Evolutionary conservation across 1,140 invertebrate genomes (phyloP).

Genomic region (Phymastichus coffea): DNA sequence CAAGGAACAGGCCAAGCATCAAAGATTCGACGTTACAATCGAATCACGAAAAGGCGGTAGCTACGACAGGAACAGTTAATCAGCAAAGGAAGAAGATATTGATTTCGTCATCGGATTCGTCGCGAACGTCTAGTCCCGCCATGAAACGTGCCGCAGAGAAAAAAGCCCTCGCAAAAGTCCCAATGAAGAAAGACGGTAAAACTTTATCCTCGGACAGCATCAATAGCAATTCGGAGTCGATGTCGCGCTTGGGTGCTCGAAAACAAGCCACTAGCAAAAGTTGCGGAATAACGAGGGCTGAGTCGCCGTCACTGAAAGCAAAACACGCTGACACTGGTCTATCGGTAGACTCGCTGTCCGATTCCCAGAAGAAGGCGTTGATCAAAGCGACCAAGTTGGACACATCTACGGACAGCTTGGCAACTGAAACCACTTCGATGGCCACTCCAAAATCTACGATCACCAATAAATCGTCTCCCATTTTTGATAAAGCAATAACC

Average conservation of each 20-base stretch:
- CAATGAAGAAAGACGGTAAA: slow-evolving; percentile 50
- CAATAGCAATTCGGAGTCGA: background rate
- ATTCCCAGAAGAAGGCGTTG: slow-evolving; percentile 48
- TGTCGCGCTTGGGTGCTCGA: background rate
- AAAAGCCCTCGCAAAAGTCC: slow-evolving; percentile 45
- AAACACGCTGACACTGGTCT: slow-evolving; percentile 53
- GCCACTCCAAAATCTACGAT: slow-evolving; percentile 43
- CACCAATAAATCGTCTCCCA: slow-evolving; percentile 49
- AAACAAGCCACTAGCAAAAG: slow-evolving; percentile 45
- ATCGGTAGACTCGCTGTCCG: slow-evolving; percentile 58
- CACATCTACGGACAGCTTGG: slow-evolving; percentile 51
- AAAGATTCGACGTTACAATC: slow-evolving; percentile 37
- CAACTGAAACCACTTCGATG: slow-evolving; percentile 39
- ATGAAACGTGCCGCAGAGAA: slow-evolving; percentile 58
- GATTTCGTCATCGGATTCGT: slow-evolving; percentile 64
- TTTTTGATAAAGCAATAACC: slow-evolving; percentile 33
- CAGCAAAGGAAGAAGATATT: slow-evolving; percentile 51
- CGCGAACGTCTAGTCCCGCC: slow-evolving; percentile 67
- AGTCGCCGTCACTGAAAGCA: slow-evolving; percentile 49
- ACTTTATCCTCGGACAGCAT: slow-evolving; percentile 59
- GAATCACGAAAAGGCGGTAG: slow-evolving; percentile 40
- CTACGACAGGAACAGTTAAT: slow-evolving; percentile 21
- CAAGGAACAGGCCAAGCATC: slow-evolving; percentile 46
- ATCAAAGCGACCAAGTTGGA: slow-evolving; percentile 47
- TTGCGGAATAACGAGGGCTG: slow-evolving; percentile 53